A percentile compares a stretch with the other conserved stretches of the same genome.
phyloP scores from a whole-genome alignment of 2,888 invertebrate genomes.

The Xestia rhomboidea region DNA sequence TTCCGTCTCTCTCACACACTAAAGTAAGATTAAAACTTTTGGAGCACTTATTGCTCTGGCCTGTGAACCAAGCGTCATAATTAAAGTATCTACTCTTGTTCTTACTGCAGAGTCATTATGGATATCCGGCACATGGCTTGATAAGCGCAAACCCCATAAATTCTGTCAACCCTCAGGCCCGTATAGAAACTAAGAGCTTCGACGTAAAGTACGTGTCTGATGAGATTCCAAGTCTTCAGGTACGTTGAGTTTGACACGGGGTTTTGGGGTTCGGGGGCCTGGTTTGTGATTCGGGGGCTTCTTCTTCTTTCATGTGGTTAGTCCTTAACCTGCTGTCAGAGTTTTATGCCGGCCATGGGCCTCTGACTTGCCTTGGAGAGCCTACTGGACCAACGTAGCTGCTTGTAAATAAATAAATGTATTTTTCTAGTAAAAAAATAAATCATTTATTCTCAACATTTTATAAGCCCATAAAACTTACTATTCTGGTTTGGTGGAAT shows the following conservation, averaged over 20 bases:
- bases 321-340: no score
- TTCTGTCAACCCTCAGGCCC: background rate
- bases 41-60: background rate
- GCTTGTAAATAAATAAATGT: background rate
- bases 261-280: no score
- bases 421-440: background rate
- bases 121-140: constrained; percentile 26
- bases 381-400: background rate
- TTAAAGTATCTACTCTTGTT: background rate
- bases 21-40: background rate
- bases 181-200: constrained; percentile 13
- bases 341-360: no score
- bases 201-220: constrained; percentile 32
- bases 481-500: background rate
- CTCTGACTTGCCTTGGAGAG: no score
- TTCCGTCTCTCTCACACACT: background rate
- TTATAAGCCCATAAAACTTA: background rate
- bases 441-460: background rate
- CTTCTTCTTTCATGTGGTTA: no score
- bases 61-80: background rate
- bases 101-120: constrained; percentile 42
- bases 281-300: background rate
- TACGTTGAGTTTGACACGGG: constrained; percentile 18
- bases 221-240: constrained; percentile 34
- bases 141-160: constrained; percentile 8